Base-by-base conservation (phyloP, 2,797 vertebrate genomes). In the Notamacropus eugenii region DNA sequence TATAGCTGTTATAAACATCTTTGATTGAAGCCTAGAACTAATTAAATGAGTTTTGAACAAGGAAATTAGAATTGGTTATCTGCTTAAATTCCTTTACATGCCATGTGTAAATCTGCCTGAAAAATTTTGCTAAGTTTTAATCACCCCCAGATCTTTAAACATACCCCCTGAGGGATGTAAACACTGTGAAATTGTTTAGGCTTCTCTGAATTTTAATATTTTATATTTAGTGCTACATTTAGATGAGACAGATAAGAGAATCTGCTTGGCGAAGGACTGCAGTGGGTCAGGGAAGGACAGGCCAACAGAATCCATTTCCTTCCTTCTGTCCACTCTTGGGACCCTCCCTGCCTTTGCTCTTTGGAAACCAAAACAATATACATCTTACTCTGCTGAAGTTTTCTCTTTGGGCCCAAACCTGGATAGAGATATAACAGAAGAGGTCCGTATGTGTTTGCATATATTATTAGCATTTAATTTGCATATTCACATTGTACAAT, bases 391-490 rank as follows among this genome's bases (percentile, higher is more conserved):
- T 50, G 22, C 74, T 87, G 22, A 62, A 46, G 40, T 91, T 94
- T 91, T 95, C 92, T 87, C 59, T 90, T n/a, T 52, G 67, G 93
- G 91, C 40, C 24, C 52, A 93, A 22, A 46, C 92, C 93, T 97
- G 90, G 92, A 94, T 31, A 93, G 92, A 90, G 46, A 93, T 40
- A 54, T 59, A 92, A 91, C 93, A 92, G 82, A 91, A 62, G 28
- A 91, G 74, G 59, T 55, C 27, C 57, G 50, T 52, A 55, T 1
- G 22, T 90, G 95, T 96, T 96, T 97, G 90, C 92, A 92, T 91
- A 90, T 0, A 91, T 96, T 95, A 97, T 96, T 95, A 97, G 93
- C 95, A 96, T 95, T 5, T 22, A 56, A 55, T 93, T 57, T 97
- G n/a, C 95, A 96, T 92, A 90, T 6, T 52, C 54, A 46, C 52